Base-by-base conservation (phyloP, 2,797 vertebrate genomes). In the Naso thynnoides region DNA sequence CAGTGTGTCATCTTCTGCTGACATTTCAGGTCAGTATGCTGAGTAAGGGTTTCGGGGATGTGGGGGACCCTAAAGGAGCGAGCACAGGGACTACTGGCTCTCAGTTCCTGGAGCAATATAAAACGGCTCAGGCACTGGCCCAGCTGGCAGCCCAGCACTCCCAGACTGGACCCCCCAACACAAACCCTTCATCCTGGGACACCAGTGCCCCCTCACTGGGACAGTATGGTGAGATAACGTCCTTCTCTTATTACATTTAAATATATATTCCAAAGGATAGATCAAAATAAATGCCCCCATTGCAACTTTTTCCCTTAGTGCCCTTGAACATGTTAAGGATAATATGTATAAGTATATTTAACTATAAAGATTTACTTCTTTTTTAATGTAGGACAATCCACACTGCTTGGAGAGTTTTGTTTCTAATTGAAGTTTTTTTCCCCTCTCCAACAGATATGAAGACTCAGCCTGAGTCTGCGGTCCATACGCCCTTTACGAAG, bases 61-160 rank as follows among this genome's bases (percentile, higher is more conserved):
- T 97, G 0, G 95, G 95, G 1, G 98, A 99, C 66, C 94, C 96
- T 75, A 99, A 99, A 91, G 95, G 93, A 65, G 88, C 94, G 55
- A 97, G 92, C 62, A 96, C 97, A 76, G 95, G 96, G 64, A 96
- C 96, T 42, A 99, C 96, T 1, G 98, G 97, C 3, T 99, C 98
- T 0, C 98, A 99, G 92, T 99, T 99, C 92, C 92, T 99, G 92
- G 98, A 99, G 94, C 98, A 99, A 89, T 98, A 98, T 90, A 99
- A 98, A 95, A 99, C 98, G 0, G 97, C 97, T 11, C 97, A 98
- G 94, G 97, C 98, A 0, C 86, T 99, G 92, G 97, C 98, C 50
- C 97, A 99, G 92, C 88, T 99, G 89, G 97, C 97, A 6, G 97
- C 97, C 53, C 97, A 99, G 92, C 97, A 97, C 85, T 94, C 96